These are phyloP conservation scores for Heliornis fulica DNA, from an alignment of 2,113 vertebrate species.

Conservation along the genomic window DNA sequence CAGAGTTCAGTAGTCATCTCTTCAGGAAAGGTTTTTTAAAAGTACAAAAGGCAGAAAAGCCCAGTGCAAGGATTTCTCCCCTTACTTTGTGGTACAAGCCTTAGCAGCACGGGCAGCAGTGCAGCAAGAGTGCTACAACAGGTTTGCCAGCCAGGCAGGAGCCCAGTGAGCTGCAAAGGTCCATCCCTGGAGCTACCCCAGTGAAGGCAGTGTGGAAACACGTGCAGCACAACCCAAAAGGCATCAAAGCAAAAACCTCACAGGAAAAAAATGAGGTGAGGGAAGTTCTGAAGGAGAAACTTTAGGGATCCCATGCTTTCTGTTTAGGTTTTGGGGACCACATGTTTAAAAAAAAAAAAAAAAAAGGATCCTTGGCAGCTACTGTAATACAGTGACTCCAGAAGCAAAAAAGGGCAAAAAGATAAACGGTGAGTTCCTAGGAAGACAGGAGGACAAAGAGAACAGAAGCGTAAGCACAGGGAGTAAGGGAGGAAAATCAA, in stretches of 20 bases:
- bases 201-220: rapidly evolving
- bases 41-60: background rate
- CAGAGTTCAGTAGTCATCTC: background rate
- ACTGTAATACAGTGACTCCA: background rate
- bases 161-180: background rate
- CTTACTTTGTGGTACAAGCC: background rate
- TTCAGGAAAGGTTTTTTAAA: background rate
- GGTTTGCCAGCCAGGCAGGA: background rate
- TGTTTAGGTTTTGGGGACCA: background rate
- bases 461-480: background rate
- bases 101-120: background rate
- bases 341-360: background rate
- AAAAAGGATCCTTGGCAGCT: background rate
- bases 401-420: background rate
- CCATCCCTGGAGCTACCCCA: background rate
- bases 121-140: background rate
- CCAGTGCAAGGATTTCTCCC: background rate
- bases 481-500: background rate
- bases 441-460: constrained; percentile 2
- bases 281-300: background rate
- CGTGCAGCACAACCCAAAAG: background rate
- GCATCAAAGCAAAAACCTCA: background rate
- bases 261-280: background rate
- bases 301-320: background rate
- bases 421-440: background rate